These are phyloP conservation scores for Cheilosia vulpina DNA, from an alignment of 2,888 invertebrate genomes.

Conservation along the genomic window DNA sequence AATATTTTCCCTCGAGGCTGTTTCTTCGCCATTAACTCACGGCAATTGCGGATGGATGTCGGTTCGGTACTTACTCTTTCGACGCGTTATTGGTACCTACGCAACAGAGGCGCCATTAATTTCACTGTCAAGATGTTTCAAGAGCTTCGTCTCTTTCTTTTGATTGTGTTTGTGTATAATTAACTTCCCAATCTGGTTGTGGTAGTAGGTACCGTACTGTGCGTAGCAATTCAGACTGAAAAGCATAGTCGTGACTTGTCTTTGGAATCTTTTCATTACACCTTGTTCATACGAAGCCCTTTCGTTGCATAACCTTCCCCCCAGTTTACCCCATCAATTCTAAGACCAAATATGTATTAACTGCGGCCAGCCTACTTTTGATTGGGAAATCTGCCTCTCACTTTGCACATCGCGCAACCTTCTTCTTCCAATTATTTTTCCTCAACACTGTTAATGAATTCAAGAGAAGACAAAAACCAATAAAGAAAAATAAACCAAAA, in stretches of 20 bases:
- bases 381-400: constrained; percentile 32
- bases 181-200: neutral
- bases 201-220: neutral
- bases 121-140: neutral
- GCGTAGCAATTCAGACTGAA: no score
- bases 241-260: no score
- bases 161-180: neutral
- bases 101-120: neutral
- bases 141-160: neutral
- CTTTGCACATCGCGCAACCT: constrained; percentile 46
- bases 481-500: neutral
- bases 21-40: neutral
- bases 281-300: no score
- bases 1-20: neutral
- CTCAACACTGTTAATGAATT: constrained; percentile 56
- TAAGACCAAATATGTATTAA: neutral
- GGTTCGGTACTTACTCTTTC: neutral
- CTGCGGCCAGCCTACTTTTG: neutral
- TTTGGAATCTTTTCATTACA: no score
- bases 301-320: neutral
- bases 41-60: neutral
- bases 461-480: constrained; percentile 13
- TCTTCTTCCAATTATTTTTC: constrained; percentile 61
- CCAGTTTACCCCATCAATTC: neutral
- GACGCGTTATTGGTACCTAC: neutral